Percentiles rank a stretch among this genome's conserved stretches.
These are phyloP conservation scores for Nomada hirtipes DNA, from an alignment of 2,888 invertebrate genomes.

Conservation along the genomic window DNA sequence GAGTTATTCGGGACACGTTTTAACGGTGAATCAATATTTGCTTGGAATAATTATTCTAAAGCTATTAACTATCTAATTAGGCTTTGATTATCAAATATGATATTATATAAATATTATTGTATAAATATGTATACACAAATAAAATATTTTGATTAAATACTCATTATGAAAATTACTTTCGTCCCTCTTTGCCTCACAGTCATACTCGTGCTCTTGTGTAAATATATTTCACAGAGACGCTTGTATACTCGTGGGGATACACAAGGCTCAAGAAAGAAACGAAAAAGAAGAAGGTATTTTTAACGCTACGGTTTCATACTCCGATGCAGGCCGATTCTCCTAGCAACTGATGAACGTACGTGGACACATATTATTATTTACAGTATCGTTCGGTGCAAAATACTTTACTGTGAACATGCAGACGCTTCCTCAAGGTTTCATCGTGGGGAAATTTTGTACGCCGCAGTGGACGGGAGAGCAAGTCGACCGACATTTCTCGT, in stretches of 20 bases:
- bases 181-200: constrained; percentile 6
- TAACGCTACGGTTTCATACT: constrained; percentile 49
- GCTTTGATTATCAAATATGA: not conserved
- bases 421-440: constrained; percentile 40
- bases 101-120: constrained; percentile 3
- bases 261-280: constrained; percentile 6
- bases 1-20: constrained; percentile 1
- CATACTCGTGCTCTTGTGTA: constrained; percentile 2
- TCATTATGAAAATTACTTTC: constrained; percentile 29
- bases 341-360: constrained; percentile 45
- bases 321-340: constrained; percentile 50
- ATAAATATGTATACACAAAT: constrained; percentile 13
- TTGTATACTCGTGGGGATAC: constrained; percentile 22
- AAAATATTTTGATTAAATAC: constrained; percentile 39
- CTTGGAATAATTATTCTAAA: constrained; percentile 40
- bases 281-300: constrained; percentile 6
- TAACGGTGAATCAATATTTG: constrained; percentile 39
- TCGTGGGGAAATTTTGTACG: constrained; percentile 24
- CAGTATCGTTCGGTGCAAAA: constrained; percentile 38
- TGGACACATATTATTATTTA: constrained; percentile 43
- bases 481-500: constrained; percentile 50
- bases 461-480: constrained; percentile 20
- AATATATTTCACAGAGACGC: constrained; percentile 33
- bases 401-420: constrained; percentile 66
- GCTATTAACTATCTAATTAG: constrained; percentile 53